A percentile compares a stretch with the other conserved stretches of the same genome.
phyloP scores from a whole-genome alignment of 2,888 invertebrate species.

The Ceratothoa steindachneri region DNA sequence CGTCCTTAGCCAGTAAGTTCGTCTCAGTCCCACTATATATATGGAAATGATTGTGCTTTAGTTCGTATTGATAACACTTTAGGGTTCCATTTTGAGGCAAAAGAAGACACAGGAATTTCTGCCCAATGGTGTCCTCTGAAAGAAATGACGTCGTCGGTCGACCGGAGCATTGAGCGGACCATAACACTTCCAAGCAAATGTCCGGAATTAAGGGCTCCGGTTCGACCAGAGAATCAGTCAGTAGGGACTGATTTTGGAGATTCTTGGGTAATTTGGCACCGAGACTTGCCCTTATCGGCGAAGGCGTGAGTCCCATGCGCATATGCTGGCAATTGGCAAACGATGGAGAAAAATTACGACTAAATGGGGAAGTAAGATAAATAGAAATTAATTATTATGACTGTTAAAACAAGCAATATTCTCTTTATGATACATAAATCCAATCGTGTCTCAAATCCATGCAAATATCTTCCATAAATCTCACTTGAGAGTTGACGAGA shows the following conservation, averaged over 20 bases:
- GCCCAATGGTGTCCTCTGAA: conserved; percentile 78
- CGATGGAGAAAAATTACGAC: conserved; percentile 58
- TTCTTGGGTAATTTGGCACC: conserved; percentile 2
- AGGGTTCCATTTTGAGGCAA: conserved; percentile 64
- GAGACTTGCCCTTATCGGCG: conserved; percentile 48
- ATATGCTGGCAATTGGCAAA: conserved; percentile 51
- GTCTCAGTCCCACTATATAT: conserved; percentile 68
- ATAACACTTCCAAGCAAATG: conserved; percentile 81
- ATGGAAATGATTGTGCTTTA: conserved; percentile 58
- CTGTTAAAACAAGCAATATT: too few relatives aligned
- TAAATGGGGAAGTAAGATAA: conserved; percentile 48
- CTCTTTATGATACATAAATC: too few relatives aligned
- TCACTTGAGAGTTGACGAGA: too few relatives aligned
- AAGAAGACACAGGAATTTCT: conserved; percentile 76
- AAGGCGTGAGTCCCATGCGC: conserved; percentile 50
- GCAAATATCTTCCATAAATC: too few relatives aligned
- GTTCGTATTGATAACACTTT: conserved; percentile 65
- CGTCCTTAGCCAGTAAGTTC: conserved; percentile 76
- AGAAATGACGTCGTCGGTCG: conserved; percentile 67
- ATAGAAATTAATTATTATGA: neutral
- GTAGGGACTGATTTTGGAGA: conserved; percentile 49
- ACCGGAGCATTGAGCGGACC: conserved; percentile 65
- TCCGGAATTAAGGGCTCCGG: conserved; percentile 73
- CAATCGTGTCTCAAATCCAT: too few relatives aligned
- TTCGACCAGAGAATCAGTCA: conserved; percentile 49